Evolutionary conservation across 2,113 vertebrate species (phyloP), one percentile per base, ranked within the genome.

Genomic region (Aegotheles bennettii): DNA sequence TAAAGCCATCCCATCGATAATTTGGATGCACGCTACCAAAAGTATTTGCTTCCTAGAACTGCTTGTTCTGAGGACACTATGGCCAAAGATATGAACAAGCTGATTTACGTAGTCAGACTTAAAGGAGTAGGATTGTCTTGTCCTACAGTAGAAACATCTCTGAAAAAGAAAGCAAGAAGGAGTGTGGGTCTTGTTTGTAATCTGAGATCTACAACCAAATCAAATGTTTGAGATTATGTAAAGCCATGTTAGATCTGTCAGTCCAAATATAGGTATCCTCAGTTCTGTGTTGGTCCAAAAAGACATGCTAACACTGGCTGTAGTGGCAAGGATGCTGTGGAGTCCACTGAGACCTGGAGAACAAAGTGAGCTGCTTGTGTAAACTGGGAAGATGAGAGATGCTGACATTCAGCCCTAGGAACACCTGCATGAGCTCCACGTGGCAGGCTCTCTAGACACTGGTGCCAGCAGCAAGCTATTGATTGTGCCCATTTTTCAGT

Each of bases 391-490:
- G 54, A 6, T 50, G 63, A 59, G 31, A 35, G 36, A 26, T 70
- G 68, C 54, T 84, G 87, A 91, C 29, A 24, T 53, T 60, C 29
- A 60, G 61, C 70, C 29, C 0, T 2, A 83, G 48, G 51, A 83
- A 16, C 40, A 26, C 36, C 59, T 86, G 28, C 67, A 25, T 61
- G 19, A 59, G 29, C 57, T 76, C 38, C 42, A n/a, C 0, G 1
- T 59, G 73, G 42, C 29, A 69, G 69, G 31, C 25, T 85, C 14
- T 38, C 45, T 68, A 11, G 51, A 26, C 16, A 7, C 45, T 33
- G 25, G 71, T 92, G 45, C 54, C 10, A 19, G 56, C 0, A 0
- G n/a, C 0, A 1, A 45, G 64, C 19, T 86, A 43, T 47, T 0
- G 4, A 18, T 74, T 69, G 16, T 45, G 40, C 53, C 75, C 5